Evolutionary conservation across 2,888 invertebrate species (phyloP), one percentile per base, ranked within the genome.

Genomic region (Aphodius sticticus): DNA sequence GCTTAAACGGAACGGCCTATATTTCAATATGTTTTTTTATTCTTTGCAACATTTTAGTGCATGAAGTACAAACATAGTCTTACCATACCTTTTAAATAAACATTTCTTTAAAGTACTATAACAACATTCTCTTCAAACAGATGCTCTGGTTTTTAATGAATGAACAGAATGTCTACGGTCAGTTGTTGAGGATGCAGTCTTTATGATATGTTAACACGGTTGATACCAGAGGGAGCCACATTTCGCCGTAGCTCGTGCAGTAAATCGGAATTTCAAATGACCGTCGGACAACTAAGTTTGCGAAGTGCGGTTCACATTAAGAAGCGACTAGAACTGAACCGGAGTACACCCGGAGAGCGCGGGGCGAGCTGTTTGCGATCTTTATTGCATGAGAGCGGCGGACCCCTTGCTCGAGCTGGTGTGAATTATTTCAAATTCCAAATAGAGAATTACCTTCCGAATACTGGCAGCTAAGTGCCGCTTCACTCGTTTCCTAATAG

Each of bases 231-330:
- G 53, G 53, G 53, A 53, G 53, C 53, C 53, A 53, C 53, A 53
- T 53, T 12, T 53, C 53, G 53, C 4, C 53, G 53, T 5, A 1
- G 53, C 9, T 53, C 53, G 53, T 53, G 53, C 53, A 53, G 53
- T 53, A 53, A 53, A 53, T 53, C 53, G 53, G 53, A 53, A 53
- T 53, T 53, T 53, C 53, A 53, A 53, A 53, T 53, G 53, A 53
- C 53, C 53, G 53, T 53, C 53, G 2, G 53, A 53, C 53, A 53
- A 53, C 9, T 12, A 53, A 53, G 9, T 53, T 53, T 53, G 53
- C 53, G 53, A 53, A 53, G 53, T 53, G 53, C 53, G 53, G 53
- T 53, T 53, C 53, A 53, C 53, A 53, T 53, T 53, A 53, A 53
- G 53, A 53, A 53, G 53, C 53, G 53, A 53, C 53, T 53, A 53